Evolutionary conservation across 1,140 invertebrate species (phyloP), one percentile per base, ranked within the genome.

Genomic region (Mya arenaria): DNA sequence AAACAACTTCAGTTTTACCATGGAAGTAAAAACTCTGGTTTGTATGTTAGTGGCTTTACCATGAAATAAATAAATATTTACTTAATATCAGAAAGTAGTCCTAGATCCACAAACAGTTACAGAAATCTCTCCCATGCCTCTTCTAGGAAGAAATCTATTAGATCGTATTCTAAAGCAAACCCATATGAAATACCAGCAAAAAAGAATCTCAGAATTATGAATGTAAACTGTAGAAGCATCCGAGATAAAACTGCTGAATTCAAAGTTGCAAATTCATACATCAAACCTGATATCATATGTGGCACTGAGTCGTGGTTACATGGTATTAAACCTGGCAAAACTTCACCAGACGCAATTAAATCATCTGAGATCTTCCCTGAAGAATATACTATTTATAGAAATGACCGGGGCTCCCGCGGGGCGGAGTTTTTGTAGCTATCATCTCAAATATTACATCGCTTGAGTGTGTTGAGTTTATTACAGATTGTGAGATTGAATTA

Each of bases 331-430:
- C 44, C 68, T n/a, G 68, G 68, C 28, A 52, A 55, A 66, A 52
- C 68, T 52, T 66, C 63, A 17, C n/a, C 68, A 55, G 55, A 52
- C 44, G 75, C 65, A 17, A 79, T 79, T 55, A 79, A 71, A 56
- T 63, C 65, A n/a, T 37, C 74, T 52, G 82, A 79, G 56, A 73
- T 84, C n/a, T 71, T 84, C 44, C 82, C 74, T 19, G 65, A 52
- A 71, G 68, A 77, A 15, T 84, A 84, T 30, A 65, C 52, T 28
- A 28, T 73, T 5, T 79, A 84, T 52, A 71, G 63, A n/a, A 80
- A 78, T 72, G 82, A 80, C 41, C 41, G 82, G 5, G 36, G 55
- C n/a, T 63, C 65, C 1, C 74, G 41, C 30, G 25, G 56, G 66
- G 77, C 1, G 77, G 58, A 10, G 68, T 84, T 17, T 81, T 84